Evolutionary conservation across 1,140 invertebrate species (phyloP).

Genomic region (Acyrthosiphon pisum): DNA sequence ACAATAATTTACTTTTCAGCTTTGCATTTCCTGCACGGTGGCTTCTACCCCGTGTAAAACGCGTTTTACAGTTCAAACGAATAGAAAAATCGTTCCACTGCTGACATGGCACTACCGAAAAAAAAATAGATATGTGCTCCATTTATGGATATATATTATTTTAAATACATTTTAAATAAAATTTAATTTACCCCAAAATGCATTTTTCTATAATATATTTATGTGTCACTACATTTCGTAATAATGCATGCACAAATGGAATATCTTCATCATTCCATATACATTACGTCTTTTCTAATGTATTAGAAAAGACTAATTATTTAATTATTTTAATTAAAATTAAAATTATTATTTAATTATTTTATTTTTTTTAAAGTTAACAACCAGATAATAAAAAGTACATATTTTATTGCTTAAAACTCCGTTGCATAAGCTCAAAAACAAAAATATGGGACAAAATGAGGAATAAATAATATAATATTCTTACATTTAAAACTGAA

Average conservation of each 20-base stretch:
- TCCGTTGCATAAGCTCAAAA: neutral
- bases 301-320: too few relatives aligned
- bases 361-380: neutral
- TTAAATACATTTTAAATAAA: too few relatives aligned
- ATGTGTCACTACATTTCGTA: neutral
- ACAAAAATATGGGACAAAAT: neutral
- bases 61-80: neutral
- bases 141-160: neutral
- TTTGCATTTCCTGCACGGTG: neutral
- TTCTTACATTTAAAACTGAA: neutral
- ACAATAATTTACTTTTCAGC: slow-evolving; percentile 11
- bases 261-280: neutral
- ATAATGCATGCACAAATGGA: neutral
- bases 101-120: neutral
- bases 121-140: neutral
- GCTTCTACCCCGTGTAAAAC: neutral
- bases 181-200: neutral
- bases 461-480: neutral
- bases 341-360: too few relatives aligned
- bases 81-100: neutral
- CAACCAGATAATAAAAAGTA: neutral
- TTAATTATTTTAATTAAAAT: too few relatives aligned
- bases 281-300: neutral
- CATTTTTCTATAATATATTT: neutral
- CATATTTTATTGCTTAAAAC: neutral